phyloP scores from a whole-genome alignment of 1,140 invertebrate genomes.

The Pollicipes pollicipes region DNA sequence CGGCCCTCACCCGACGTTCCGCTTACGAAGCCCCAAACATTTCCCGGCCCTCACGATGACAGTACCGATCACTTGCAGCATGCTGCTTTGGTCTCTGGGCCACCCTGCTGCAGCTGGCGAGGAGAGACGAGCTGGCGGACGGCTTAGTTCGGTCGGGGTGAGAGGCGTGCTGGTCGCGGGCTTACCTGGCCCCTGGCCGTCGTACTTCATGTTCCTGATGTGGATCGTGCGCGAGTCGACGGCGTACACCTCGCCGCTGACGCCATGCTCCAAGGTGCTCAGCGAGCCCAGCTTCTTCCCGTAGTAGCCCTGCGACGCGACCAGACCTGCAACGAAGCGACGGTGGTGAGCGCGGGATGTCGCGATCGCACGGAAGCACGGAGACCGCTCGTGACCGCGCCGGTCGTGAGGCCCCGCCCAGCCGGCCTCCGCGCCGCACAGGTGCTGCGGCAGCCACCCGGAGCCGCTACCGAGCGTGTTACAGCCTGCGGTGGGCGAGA shows the following conservation, averaged over 20 bases:
- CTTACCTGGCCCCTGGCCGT: slow-evolving; percentile 68
- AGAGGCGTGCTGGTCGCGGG: slow-evolving; percentile 13
- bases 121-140: too few relatives aligned
- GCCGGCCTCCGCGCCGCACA: too few relatives aligned
- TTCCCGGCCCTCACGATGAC: too few relatives aligned
- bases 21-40: too few relatives aligned
- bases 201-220: slow-evolving; percentile 70
- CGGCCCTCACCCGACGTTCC: too few relatives aligned
- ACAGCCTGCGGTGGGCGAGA: too few relatives aligned
- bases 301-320: slow-evolving; percentile 35
- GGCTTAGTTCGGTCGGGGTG: too few relatives aligned
- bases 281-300: slow-evolving; percentile 60
- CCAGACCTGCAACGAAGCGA: background rate
- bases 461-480: too few relatives aligned
- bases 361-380: slow-evolving; percentile 1
- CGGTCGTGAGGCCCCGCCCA: slow-evolving; percentile 1
- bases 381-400: background rate
- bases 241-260: slow-evolving; percentile 66
- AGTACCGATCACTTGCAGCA: too few relatives aligned
- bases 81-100: too few relatives aligned
- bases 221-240: slow-evolving; percentile 69
- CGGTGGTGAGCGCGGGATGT: background rate
- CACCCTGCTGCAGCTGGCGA: too few relatives aligned
- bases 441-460: too few relatives aligned
- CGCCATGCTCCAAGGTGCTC: slow-evolving; percentile 51